Base-by-base conservation (phyloP, 2,888 invertebrate species). In the Ephialtes manifestator region DNA sequence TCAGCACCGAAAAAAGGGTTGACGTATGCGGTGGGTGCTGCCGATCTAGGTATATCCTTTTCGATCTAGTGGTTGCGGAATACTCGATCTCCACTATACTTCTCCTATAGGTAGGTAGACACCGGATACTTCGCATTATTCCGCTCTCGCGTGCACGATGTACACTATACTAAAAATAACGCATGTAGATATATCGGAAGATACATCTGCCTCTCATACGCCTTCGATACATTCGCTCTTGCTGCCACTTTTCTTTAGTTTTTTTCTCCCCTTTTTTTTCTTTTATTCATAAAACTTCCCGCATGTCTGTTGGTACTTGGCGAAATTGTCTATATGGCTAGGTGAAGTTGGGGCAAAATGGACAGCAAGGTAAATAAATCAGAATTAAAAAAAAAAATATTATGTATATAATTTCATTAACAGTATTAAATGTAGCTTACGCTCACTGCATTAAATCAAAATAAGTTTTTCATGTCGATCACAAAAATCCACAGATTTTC, bases 61-160 rank as follows among this genome's bases (percentile, higher is more conserved):
- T n/a, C 2, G 39, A 35, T 39, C 20, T 51, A 15, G 35, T 3
- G 35, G 48, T 20, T 60, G 60, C 60, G 74, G 60, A 74, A 60
- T 31, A 75, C 28, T 63, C 72, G 43, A 67, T 28, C 48, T 43
- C 28, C 63, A 51, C 43, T 15, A n/a, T 60, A 5, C 13, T 46
- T 24, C 4, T 35, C 51, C 43, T 20, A 74, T 51, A 63, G 28
- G 78, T 79, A 70, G 74, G 70, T 82, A 28, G 75, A 75, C 55
- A 78, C 80, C 84, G 82, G 82, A 81, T 77, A 65, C 70, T 67
- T 28, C 58, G 79, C 67, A 85, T 86, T 86, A 82, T 87, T 83
- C 83, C 81, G 74, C 83, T 83, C 84, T 83, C 70, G 83, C 83
- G 81, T 83, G 75, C 81, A 72, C 67, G 67, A 58, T 53, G 60